Percentiles rank a stretch among this genome's conserved stretches.
Evolutionary conservation across 2,888 invertebrate genomes (phyloP).

Genomic region (Hymenopus coronatus): DNA sequence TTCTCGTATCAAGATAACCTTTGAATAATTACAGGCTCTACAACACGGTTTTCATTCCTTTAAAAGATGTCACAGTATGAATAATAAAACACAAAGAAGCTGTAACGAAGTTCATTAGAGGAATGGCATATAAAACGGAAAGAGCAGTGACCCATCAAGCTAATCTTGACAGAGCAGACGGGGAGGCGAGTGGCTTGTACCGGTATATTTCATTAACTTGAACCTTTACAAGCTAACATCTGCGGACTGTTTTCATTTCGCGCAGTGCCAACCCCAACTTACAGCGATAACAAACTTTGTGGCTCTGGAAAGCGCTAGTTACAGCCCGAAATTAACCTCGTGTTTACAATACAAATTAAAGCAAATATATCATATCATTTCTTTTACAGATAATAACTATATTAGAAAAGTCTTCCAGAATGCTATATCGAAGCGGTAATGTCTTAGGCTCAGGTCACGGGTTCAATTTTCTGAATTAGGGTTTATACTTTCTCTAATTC

Average conservation of each 20-base stretch:
- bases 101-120: background rate
- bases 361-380: background rate
- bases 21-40: too few relatives aligned
- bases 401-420: too few relatives aligned
- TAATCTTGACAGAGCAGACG: background rate
- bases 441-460: too few relatives aligned
- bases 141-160: background rate
- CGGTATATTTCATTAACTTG: background rate
- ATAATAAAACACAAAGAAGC: background rate
- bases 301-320: background rate
- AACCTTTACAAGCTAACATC: background rate
- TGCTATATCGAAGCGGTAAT: too few relatives aligned
- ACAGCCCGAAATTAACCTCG: background rate
- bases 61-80: background rate
- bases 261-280: background rate
- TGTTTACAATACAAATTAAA: background rate
- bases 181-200: background rate
- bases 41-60: too few relatives aligned
- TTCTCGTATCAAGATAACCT: too few relatives aligned
- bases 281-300: background rate
- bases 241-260: background rate
- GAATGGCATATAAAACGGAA: too few relatives aligned
- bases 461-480: too few relatives aligned
- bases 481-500: too few relatives aligned
- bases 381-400: too few relatives aligned